phyloP scores from a whole-genome alignment of 2,797 vertebrate genomes.

The Delichon dasypus region DNA sequence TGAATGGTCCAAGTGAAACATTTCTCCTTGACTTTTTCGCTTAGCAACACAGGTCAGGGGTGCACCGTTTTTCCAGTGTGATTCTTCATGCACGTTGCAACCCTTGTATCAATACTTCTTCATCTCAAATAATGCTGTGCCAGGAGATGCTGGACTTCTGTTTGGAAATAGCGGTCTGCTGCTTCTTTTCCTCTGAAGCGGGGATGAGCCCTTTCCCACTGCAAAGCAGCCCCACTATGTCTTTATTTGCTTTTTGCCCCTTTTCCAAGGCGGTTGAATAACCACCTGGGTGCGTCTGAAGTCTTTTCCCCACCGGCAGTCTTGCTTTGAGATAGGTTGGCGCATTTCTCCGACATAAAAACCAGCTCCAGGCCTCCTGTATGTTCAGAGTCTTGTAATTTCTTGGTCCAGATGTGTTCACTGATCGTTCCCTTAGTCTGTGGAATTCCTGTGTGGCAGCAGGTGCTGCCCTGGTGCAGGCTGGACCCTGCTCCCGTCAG shows the following conservation, averaged over 20 bases:
- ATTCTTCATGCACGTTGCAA: background rate
- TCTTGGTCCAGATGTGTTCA: background rate
- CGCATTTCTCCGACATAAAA: background rate
- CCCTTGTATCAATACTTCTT: background rate
- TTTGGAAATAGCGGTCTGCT: background rate
- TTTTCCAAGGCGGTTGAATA: background rate
- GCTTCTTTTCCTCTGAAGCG: background rate
- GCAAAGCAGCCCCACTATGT: background rate
- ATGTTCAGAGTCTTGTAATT: background rate
- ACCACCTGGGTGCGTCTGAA: background rate
- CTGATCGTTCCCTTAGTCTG: background rate
- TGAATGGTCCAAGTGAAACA: background rate
- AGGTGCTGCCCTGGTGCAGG: background rate
- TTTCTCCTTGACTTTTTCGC: background rate
- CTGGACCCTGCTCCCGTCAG: background rate
- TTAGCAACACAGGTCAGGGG: fast-evolving
- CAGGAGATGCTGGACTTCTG: background rate
- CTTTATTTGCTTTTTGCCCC: background rate
- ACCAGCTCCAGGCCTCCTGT: background rate
- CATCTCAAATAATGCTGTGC: background rate
- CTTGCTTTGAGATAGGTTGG: background rate
- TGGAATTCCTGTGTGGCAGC: background rate
- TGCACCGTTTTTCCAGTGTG: background rate
- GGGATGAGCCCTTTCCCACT: background rate
- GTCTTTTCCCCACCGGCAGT: background rate